Percentiles rank a stretch among this genome's conserved stretches.
Evolutionary conservation across 92 coral and sea anemone genomes (phyloP).

Genomic region (Scolanthus callimorphus): DNA sequence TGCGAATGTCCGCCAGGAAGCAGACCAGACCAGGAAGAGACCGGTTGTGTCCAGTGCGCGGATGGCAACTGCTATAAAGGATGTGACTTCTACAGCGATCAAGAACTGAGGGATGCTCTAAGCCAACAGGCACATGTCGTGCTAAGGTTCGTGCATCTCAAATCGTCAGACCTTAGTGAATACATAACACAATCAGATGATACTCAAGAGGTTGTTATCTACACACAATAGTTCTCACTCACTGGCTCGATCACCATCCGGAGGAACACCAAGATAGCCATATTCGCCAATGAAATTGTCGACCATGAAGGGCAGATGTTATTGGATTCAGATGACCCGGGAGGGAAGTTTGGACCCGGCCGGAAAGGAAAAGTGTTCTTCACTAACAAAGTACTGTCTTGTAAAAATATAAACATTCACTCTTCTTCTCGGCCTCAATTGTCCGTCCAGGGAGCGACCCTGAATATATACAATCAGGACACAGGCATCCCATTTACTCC

Average conservation of each 20-base stretch:
- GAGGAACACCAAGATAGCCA: slow-evolving; percentile 19
- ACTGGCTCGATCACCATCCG: slow-evolving; percentile 29
- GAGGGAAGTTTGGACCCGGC: too few relatives aligned
- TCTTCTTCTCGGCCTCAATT: too few relatives aligned
- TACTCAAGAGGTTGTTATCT: slow-evolving; percentile 23
- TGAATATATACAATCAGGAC: slow-evolving; percentile 14
- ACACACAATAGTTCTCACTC: slow-evolving; percentile 23
- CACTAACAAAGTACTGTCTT: too few relatives aligned
- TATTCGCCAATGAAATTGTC: slow-evolving; percentile 23
- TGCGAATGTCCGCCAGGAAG: slow-evolving; percentile 46
- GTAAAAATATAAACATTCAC: too few relatives aligned
- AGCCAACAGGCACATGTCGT: slow-evolving; percentile 13
- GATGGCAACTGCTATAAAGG: slow-evolving; percentile 23
- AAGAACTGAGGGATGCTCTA: slow-evolving; percentile 1
- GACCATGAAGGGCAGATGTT: slow-evolving; percentile 19
- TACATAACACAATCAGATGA: slow-evolving; percentile 8
- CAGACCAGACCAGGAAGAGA: too few relatives aligned
- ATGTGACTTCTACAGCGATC: too few relatives aligned
- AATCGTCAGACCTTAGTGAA: slow-evolving; percentile 19
- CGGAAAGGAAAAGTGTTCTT: too few relatives aligned
- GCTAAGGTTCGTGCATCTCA: slow-evolving; percentile 20
- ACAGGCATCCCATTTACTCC: too few relatives aligned
- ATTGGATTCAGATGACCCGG: too few relatives aligned
- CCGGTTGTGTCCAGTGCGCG: slow-evolving; percentile 20
- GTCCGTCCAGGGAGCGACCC: too few relatives aligned